Evolutionary conservation across 1,140 invertebrate species (phyloP).

Genomic region (Dendroctonus ponderosae): DNA sequence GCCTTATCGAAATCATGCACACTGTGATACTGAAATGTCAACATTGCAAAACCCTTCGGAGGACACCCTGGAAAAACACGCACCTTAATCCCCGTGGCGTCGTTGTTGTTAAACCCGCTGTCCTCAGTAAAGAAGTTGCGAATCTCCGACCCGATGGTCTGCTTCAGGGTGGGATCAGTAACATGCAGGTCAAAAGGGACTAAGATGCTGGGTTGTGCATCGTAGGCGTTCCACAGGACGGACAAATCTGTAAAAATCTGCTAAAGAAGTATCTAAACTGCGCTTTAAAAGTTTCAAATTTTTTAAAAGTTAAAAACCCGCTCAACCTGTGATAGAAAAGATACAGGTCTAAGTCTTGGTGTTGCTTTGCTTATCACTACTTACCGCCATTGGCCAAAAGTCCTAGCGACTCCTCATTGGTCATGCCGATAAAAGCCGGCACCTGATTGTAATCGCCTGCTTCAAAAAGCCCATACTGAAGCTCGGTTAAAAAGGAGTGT

Average conservation of each 20-base stretch:
- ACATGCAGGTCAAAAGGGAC: slow-evolving; percentile 30
- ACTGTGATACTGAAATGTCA: slow-evolving; percentile 16
- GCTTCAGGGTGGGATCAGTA: slow-evolving; percentile 1
- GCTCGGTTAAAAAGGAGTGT: slow-evolving; percentile 22
- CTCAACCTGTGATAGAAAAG: no score
- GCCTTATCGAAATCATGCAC: slow-evolving; percentile 28
- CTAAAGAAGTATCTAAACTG: no score
- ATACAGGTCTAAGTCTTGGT: no score
- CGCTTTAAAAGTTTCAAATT: no score
- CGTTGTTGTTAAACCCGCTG: slow-evolving; percentile 11
- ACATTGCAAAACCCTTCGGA: no score
- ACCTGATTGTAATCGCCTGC: slow-evolving; percentile 23
- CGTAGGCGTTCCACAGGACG: slow-evolving; percentile 18
- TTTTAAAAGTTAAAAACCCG: no score
- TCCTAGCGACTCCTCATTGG: slow-evolving; percentile 27
- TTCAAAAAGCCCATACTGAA: slow-evolving; percentile 18
- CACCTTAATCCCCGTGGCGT: slow-evolving; percentile 14
- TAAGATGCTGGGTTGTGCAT: slow-evolving; percentile 13
- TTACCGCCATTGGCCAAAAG: slow-evolving; percentile 15
- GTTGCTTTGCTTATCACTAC: background rate
- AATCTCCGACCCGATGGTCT: slow-evolving; percentile 17
- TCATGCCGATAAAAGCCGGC: slow-evolving; percentile 32
- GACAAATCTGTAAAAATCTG: slow-evolving; percentile 17
- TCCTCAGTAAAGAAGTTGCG: slow-evolving; percentile 6
- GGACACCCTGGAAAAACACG: background rate